phyloP scores from a whole-genome alignment of 2,888 invertebrate genomes.

The Euzetes globulus region DNA sequence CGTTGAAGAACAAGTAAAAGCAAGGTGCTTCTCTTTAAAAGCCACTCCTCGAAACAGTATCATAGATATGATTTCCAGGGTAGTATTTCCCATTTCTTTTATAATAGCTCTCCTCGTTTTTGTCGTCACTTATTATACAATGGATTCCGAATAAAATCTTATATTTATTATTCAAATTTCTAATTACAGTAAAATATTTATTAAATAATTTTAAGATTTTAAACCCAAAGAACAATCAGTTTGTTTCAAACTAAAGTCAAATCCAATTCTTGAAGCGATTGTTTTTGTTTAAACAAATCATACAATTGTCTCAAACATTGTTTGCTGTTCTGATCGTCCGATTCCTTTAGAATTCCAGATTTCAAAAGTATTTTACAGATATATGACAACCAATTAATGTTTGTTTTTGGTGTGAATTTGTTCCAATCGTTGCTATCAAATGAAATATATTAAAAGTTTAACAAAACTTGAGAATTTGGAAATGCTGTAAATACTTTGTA shows the following conservation, averaged over 20 bases:
- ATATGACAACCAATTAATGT: slow-evolving; percentile 21
- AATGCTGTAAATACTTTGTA: background rate
- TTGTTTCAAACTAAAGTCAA: background rate
- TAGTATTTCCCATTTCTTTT: too few relatives aligned
- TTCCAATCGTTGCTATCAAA: slow-evolving; percentile 1
- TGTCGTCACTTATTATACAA: too few relatives aligned
- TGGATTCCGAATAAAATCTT: too few relatives aligned
- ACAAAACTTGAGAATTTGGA: background rate
- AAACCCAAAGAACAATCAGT: background rate
- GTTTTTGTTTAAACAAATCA: background rate
- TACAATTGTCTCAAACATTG: background rate
- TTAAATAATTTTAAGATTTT: too few relatives aligned
- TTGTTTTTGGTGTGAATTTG: background rate
- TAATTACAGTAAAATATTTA: too few relatives aligned
- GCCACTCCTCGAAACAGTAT: too few relatives aligned
- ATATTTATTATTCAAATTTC: too few relatives aligned
- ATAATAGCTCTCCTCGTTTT: too few relatives aligned
- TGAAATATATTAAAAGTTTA: background rate
- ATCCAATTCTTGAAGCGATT: background rate
- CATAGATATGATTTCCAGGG: too few relatives aligned
- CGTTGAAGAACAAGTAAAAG: too few relatives aligned
- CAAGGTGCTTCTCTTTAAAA: too few relatives aligned
- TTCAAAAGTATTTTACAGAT: background rate
- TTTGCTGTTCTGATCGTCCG: background rate
- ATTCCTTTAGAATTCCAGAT: background rate